Percentiles rank a stretch among this genome's conserved stretches.
Evolutionary conservation across 2,797 vertebrate species (phyloP).

Genomic region (Enteromius thamalakanensis): DNA sequence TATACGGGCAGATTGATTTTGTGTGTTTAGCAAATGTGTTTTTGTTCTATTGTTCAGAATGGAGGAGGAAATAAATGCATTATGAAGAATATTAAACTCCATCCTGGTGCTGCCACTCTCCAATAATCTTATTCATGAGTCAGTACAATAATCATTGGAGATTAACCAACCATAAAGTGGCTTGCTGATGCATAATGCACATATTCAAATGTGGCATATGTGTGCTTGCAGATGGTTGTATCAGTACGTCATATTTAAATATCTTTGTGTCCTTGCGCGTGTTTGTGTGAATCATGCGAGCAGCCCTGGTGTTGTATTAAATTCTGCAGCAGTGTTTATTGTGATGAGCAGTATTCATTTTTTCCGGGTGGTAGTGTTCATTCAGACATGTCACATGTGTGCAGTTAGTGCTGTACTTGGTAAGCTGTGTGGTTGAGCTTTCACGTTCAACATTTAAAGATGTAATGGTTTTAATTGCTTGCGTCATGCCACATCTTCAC

Average conservation of each 20-base stretch:
- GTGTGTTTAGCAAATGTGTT: background rate
- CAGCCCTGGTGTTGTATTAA: conserved; percentile 20
- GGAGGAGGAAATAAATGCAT: conserved; percentile 20
- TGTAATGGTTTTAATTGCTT: conserved; percentile 14
- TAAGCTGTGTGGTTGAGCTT: conserved; percentile 16
- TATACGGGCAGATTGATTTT: background rate
- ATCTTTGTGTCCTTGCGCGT: conserved; percentile 32
- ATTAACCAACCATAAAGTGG: conserved; percentile 48
- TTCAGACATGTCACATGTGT: conserved; percentile 35
- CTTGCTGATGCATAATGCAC: conserved; percentile 49
- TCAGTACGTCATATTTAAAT: conserved; percentile 35
- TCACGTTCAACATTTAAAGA: background rate
- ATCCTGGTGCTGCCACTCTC: background rate
- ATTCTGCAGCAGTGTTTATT: conserved; percentile 25
- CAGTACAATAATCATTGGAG: conserved; percentile 41
- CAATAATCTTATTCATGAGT: conserved; percentile 44
- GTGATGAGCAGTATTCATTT: conserved; percentile 26
- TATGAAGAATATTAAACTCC: conserved; percentile 8
- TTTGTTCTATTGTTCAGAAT: conserved; percentile 4
- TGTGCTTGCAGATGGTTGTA: conserved; percentile 24
- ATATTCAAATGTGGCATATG: conserved; percentile 44
- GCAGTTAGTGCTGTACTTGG: conserved; percentile 11
- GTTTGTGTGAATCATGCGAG: conserved; percentile 20
- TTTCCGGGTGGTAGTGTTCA: conserved; percentile 33
- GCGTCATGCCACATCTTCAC: background rate